Conservation (phyloP, 1,140 invertebrate genomes). For the Musca vetustissima region DNA sequence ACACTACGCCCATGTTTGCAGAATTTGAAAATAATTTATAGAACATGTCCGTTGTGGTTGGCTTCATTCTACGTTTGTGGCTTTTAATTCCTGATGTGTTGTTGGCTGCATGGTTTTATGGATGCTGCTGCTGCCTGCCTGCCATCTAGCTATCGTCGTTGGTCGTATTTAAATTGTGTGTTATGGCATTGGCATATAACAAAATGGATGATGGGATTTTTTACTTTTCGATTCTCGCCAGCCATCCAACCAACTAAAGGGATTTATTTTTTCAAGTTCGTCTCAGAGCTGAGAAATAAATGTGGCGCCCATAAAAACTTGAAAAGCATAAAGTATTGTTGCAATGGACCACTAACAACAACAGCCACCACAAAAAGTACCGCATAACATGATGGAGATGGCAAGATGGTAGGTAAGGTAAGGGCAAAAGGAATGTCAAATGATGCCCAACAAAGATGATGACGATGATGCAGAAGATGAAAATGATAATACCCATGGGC, state of each 20-base stretch:
- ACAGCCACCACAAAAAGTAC: too few species aligned
- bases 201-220: slow-evolving; percentile 20
- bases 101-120: neutral
- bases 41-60: too few species aligned
- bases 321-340: slow-evolving; percentile 23
- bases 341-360: neutral
- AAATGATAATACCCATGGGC: neutral
- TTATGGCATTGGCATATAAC: slow-evolving; percentile 6
- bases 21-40: too few species aligned
- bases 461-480: neutral
- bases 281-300: neutral
- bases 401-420: too few species aligned
- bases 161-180: slow-evolving; percentile 13
- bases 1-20: too few species aligned
- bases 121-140: neutral
- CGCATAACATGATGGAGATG: too few species aligned
- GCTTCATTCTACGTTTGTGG: too few species aligned
- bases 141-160: neutral
- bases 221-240: neutral
- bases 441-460: neutral
- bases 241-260: too few species aligned
- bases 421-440: too few species aligned
- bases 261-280: neutral
- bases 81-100: too few species aligned
- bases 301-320: slow-evolving; percentile 16